A percentile compares a stretch with the other conserved stretches of the same genome.
phyloP scores from a whole-genome alignment of 2,797 vertebrate species.

The Delichon dasypus region DNA sequence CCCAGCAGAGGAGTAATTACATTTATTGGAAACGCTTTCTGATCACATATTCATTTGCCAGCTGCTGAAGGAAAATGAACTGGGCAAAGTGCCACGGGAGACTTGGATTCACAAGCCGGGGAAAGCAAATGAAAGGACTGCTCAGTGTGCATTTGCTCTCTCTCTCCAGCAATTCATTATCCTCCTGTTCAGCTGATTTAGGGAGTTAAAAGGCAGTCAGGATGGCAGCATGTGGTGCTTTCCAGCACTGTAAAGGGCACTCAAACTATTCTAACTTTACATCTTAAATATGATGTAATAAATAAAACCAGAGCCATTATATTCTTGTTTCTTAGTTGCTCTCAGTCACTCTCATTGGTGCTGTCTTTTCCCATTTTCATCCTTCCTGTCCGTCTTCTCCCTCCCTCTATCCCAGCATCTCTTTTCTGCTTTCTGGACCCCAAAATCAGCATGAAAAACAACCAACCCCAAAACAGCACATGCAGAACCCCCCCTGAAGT shows the following conservation, averaged over 20 bases:
- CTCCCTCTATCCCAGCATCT: not conserved
- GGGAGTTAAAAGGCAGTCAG: conserved; percentile 26
- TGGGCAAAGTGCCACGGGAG: conserved; percentile 57
- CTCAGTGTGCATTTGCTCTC: conserved; percentile 7
- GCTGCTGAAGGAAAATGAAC: conserved; percentile 58
- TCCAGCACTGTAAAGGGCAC: not conserved
- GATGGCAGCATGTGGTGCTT: not conserved
- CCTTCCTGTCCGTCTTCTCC: not conserved
- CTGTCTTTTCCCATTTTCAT: not conserved
- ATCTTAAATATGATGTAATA: not conserved
- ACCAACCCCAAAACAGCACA: accelerated
- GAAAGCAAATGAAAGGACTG: conserved; percentile 30
- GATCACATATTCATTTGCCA: conserved; percentile 60
- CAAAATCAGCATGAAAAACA: not conserved
- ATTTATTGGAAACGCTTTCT: conserved; percentile 50
- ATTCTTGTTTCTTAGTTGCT: not conserved
- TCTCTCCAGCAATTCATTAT: conserved; percentile 28
- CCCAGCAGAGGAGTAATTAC: conserved; percentile 31
- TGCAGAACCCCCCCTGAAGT: accelerated
- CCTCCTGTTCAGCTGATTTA: conserved; percentile 24
- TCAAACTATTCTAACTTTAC: not conserved
- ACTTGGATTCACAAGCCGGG: conserved; percentile 11
- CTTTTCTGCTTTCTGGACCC: not conserved
- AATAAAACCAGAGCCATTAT: not conserved
- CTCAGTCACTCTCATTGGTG: not conserved